These are phyloP conservation scores for Magallana angulata DNA, from an alignment of 1,140 invertebrate species.

Conservation along the genomic window DNA sequence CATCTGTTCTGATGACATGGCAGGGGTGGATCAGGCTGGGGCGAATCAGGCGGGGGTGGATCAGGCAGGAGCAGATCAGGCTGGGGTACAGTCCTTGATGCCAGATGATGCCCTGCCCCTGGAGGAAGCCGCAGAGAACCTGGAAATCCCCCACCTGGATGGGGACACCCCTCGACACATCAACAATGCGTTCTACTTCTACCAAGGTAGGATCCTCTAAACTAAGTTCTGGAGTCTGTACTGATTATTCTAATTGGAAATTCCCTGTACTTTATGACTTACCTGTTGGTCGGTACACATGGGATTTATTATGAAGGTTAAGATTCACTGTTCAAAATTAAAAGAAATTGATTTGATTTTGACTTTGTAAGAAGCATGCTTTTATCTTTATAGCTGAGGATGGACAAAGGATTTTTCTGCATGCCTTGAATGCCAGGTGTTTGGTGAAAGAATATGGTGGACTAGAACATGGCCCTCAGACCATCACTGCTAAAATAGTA, in stretches of 20 bases:
- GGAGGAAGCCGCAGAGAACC: conserved; percentile 71
- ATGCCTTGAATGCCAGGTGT: conserved; percentile 94
- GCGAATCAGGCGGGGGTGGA: conserved; percentile 33
- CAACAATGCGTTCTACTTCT: conserved; percentile 86
- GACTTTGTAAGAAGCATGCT: background rate
- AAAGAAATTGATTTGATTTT: too few relatives aligned
- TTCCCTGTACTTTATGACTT: background rate
- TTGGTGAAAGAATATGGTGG: conserved; percentile 91
- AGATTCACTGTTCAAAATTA: too few relatives aligned
- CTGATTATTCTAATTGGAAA: background rate
- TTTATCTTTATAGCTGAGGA: conserved; percentile 81
- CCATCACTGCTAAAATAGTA: conserved; percentile 85
- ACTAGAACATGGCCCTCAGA: conserved; percentile 87
- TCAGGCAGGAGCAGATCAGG: background rate
- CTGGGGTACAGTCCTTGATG: conserved; percentile 53
- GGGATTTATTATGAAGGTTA: background rate
- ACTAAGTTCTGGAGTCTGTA: background rate
- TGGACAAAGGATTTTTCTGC: conserved; percentile 95
- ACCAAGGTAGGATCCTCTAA: conserved; percentile 85
- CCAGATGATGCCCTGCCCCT: conserved; percentile 64
- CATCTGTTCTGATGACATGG: background rate
- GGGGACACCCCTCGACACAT: conserved; percentile 36
- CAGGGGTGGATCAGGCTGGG: background rate
- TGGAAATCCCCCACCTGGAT: conserved; percentile 66
- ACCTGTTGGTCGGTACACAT: background rate